Base-by-base conservation (phyloP, 2,113 vertebrate genomes). In the Proterorhinus semilunaris region DNA sequence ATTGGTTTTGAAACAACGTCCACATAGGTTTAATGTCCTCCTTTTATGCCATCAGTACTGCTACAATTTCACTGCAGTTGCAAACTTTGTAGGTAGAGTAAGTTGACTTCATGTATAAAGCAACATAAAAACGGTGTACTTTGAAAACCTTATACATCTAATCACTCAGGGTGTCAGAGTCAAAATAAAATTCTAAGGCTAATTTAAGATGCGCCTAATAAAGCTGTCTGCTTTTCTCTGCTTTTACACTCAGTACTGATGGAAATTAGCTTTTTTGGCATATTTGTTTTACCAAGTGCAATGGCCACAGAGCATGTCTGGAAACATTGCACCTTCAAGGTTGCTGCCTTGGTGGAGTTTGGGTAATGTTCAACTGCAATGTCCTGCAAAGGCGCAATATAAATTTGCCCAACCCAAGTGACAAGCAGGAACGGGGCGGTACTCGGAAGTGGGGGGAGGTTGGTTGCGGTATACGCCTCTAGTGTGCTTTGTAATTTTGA, bases 401-500 rank as follows among this genome's bases (percentile, higher is more conserved):
- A 36, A 36, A 36, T 86, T 86, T 86, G 80, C 83, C 86, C 80
- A 85, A 27, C 27, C 27, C 27, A 36, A 36, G 27, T 62, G 82
- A 87, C 80, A 87, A 89, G 68, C 71, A 57, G 69, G 71, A 76
- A 72, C 73, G 78, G n/a, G 67, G 68, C 42, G 0, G 21, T 55
- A 70, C 13, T 15, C 6, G 66, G 71, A 54, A 62, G 65, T 55
- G 58, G 63, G 27, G 27, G 71, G 3, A 13, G 62, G 58, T 75
- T 63, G 7, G 72, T 71, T 70, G 66, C 80, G 81, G 81, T 83
- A 65, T 63, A 77, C 66, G 83, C 81, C 78, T 65, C 45, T 45
- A 13, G 82, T 82, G 82, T 69, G 9, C 72, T 82, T 89, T 86
- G 80, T 76, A 76, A 88, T 89, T 84, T 90, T 50, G 73, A 76